Conservation (phyloP, 2,113 vertebrate species). For the Phaetusa simplex region DNA sequence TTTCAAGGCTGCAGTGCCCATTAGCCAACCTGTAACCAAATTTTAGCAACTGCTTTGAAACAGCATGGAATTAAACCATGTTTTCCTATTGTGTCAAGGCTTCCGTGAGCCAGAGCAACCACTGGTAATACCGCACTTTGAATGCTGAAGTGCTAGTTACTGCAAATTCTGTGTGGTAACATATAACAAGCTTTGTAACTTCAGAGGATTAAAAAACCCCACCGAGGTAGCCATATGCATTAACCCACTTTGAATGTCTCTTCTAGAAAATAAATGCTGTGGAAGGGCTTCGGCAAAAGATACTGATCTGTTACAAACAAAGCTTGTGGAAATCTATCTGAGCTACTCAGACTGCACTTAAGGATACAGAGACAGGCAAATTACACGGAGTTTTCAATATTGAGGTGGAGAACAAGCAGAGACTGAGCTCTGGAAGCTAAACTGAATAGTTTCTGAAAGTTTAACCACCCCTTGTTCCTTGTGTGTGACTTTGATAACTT, state of each 20-base stretch:
- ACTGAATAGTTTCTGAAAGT: conserved; percentile 4
- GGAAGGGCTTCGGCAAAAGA: conserved; percentile 3
- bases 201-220: not conserved
- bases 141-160: not conserved
- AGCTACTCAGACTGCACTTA: conserved; percentile 21
- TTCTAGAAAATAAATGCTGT: not conserved
- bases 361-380: conserved; percentile 41
- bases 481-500: not conserved
- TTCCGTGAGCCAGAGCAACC: not conserved
- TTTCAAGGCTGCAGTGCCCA: not conserved
- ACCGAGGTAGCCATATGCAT: not conserved
- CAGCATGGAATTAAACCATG: not conserved
- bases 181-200: not conserved
- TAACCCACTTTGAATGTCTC: conserved; percentile 25
- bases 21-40: not conserved
- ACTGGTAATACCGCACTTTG: not conserved
- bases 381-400: not conserved
- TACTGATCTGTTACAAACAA: conserved; percentile 39
- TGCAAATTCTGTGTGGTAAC: not conserved
- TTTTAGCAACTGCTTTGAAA: not conserved
- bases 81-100: not conserved
- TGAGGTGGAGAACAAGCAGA: conserved; percentile 28
- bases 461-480: not conserved
- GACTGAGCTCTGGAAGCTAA: not conserved
- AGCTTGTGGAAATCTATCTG: conserved; percentile 29